Conservation (phyloP, 2,797 vertebrate species). For the Falco novaeseelandiae region DNA sequence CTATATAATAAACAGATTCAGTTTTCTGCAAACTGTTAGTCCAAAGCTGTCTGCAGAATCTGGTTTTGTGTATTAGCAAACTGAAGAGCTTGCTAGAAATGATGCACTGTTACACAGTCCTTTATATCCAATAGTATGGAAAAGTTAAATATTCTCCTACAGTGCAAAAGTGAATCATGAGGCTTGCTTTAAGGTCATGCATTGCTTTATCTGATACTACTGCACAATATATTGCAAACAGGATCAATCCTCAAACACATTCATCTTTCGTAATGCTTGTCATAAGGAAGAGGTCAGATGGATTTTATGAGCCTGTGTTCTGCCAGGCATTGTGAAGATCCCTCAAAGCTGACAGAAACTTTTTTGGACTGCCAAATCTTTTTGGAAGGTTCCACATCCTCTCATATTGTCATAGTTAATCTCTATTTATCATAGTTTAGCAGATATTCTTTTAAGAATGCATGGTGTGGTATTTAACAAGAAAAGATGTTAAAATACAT, state of each 20-base stretch:
- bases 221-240: neutral
- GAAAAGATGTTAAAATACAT: neutral
- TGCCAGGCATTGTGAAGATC: constrained; percentile 17
- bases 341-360: neutral
- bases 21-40: neutral
- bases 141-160: neutral
- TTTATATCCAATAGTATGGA: neutral
- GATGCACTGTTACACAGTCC: neutral
- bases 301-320: neutral
- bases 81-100: neutral
- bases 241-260: neutral
- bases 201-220: neutral
- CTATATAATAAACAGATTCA: neutral
- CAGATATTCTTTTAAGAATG: neutral
- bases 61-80: neutral
- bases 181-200: neutral
- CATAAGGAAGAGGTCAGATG: neutral
- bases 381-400: neutral
- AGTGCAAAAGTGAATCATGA: neutral
- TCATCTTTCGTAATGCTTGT: neutral
- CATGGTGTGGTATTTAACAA: neutral
- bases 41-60: neutral
- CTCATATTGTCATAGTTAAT: neutral
- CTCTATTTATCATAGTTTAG: neutral
- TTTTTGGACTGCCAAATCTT: neutral